Evolutionary conservation across 2,113 vertebrate species (phyloP).

Genomic region (Cromileptes altivelis): DNA sequence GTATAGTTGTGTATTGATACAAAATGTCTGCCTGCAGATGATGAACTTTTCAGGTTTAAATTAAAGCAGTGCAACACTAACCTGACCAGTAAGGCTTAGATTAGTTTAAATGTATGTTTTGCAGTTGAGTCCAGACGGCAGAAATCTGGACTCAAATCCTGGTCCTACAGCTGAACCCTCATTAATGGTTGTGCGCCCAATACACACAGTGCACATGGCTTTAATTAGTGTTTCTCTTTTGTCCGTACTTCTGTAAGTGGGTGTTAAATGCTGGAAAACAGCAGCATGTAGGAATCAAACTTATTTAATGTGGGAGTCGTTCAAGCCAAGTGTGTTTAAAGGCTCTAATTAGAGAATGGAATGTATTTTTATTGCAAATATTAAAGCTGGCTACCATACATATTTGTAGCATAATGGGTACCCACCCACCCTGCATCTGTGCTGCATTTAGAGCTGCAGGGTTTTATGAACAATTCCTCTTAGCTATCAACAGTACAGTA

Average conservation of each 20-base stretch:
- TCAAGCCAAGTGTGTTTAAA: conserved; percentile 59
- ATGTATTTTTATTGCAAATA: conserved; percentile 70
- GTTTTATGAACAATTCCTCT: conserved; percentile 27
- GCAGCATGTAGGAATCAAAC: conserved; percentile 17
- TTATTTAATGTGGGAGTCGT: conserved; percentile 43
- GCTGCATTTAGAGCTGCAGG: conserved; percentile 9
- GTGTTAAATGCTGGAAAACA: conserved; percentile 67
- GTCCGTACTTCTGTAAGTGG: conserved; percentile 51
- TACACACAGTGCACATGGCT: conserved; percentile 30
- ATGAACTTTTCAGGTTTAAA: not conserved
- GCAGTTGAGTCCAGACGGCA: not conserved
- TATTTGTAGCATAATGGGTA: conserved; percentile 44
- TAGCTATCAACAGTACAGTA: not conserved
- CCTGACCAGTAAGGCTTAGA: not conserved
- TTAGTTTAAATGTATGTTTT: not conserved
- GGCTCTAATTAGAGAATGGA: conserved; percentile 62
- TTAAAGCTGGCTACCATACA: conserved; percentile 50
- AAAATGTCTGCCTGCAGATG: not conserved
- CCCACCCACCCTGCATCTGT: conserved; percentile 36
- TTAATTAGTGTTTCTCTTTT: conserved; percentile 39
- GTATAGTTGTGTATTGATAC: not conserved
- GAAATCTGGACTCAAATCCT: not conserved
- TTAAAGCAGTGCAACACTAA: not conserved
- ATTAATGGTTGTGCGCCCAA: not conserved
- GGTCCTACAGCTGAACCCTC: not conserved